A percentile compares a stretch with the other conserved stretches of the same genome.
Conservation (phyloP, 2,888 invertebrate species). For the Apotomis capreana region DNA sequence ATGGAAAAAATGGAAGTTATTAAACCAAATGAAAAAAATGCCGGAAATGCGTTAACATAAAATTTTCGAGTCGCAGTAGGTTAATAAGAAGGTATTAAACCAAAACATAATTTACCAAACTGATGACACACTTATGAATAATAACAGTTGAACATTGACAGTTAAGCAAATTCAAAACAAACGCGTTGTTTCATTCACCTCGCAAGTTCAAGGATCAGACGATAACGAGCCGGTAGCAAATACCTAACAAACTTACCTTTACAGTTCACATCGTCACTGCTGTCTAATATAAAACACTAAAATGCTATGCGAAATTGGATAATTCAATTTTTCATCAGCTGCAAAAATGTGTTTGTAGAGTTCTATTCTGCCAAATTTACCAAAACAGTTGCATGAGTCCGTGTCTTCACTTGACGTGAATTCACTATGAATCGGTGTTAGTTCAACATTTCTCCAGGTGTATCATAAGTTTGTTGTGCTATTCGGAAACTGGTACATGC, state of each 20-base stretch:
- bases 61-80: too few species aligned
- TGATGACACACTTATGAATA: not conserved
- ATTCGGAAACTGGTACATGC: constrained; percentile 33
- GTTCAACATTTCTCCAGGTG: constrained; percentile 2
- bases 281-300: not conserved
- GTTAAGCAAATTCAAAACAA: constrained; percentile 26
- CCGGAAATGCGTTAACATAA: too few species aligned
- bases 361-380: not conserved
- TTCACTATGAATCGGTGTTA: not conserved
- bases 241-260: constrained; percentile 14
- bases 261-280: not conserved
- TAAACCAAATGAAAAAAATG: too few species aligned
- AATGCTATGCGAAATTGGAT: not conserved
- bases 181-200: constrained; percentile 34
- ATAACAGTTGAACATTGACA: constrained; percentile 15
- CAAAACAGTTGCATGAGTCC: not conserved
- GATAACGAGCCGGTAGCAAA: constrained; percentile 19
- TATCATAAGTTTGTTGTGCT: constrained; percentile 15
- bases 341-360: constrained; percentile 2
- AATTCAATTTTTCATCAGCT: constrained; percentile 6
- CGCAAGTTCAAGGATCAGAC: constrained; percentile 38
- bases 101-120: not conserved
- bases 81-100: not conserved
- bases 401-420: constrained; percentile 2
- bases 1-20: too few species aligned